These are phyloP conservation scores for Carollia perspicillata DNA, from an alignment of 2,113 vertebrate genomes.

Conservation along the genomic window DNA sequence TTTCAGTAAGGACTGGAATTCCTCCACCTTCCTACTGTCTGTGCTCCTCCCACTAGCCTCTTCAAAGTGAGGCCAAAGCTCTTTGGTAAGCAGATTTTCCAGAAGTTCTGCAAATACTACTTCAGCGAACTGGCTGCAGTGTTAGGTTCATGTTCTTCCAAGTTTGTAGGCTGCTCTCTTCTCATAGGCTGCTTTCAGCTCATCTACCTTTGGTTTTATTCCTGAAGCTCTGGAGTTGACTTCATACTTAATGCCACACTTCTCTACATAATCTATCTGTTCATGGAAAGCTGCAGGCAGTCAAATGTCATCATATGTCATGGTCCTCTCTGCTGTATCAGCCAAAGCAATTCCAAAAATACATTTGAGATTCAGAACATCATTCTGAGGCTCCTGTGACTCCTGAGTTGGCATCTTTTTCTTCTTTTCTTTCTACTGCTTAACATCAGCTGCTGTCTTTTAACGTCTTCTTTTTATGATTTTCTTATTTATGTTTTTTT, in stretches of 20 bases:
- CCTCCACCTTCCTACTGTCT: conserved; percentile 92
- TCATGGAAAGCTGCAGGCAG: conserved; percentile 95
- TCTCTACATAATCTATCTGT: conserved; percentile 95
- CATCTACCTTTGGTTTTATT: conserved; percentile 98
- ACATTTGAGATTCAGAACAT: conserved; percentile 85
- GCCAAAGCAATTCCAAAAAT: conserved; percentile 91
- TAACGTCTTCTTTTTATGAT: conserved; percentile 95
- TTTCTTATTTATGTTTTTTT: conserved; percentile 88
- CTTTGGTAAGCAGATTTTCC: conserved; percentile 92
- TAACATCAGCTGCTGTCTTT: conserved; percentile 97
- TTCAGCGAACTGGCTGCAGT: conserved; percentile 97
- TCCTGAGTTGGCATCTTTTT: conserved; percentile 94
- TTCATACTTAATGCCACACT: conserved; percentile 96
- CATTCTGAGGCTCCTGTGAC: conserved; percentile 86
- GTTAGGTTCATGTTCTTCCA: conserved; percentile 97
- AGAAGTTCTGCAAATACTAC: conserved; percentile 95
- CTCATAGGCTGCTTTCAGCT: conserved; percentile 95
- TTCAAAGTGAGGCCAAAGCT: conserved; percentile 91
- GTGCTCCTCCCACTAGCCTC: conserved; percentile 91
- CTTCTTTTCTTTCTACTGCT: conserved; percentile 99
- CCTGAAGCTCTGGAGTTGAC: conserved; percentile 99
- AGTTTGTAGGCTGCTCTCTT: conserved; percentile 95
- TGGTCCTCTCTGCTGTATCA: conserved; percentile 92
- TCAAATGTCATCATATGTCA: conserved; percentile 92
- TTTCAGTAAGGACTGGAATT: conserved; percentile 91